Evolutionary conservation across 2,113 vertebrate genomes (phyloP), one percentile per base, ranked within the genome.

Genomic region (Dromas ardeola): DNA sequence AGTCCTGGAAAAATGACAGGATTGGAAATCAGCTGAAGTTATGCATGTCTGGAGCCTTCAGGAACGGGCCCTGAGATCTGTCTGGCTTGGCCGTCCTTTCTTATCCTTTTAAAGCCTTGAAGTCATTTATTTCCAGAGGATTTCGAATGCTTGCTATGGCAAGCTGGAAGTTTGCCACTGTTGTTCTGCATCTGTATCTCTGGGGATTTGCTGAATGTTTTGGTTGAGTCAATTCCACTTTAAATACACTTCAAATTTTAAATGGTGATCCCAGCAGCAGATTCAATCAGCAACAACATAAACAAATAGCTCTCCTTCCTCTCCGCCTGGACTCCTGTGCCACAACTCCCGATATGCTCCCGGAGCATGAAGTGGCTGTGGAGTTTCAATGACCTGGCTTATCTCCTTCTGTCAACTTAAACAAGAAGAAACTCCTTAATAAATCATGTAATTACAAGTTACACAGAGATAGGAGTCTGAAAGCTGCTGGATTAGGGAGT

Each of bases 141-240:
- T 96, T 95, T 94, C 82, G 62, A 80, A 93, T 0, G 45, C 87
- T 58, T 80, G 84, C 78, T 85, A 13, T 78, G 79, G 40, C 62
- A 96, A 79, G 67, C 71, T 97, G 93, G 94, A 95, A 93, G 50
- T 77, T 90, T 95, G 96, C 91, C 95, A 90, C 81, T 59, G 81
- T 94, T 97, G 85, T 94, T 93, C 86, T 94, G 47, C 76, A 65
- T 94, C 86, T 69, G 15, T 93, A 40, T 92, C 78, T 91, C 70
- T 84, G 81, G 58, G 77, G 94, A 81, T 95, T 95, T 93, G 78
- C 58, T 89, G 73, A 47, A 82, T 95, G 93, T 93, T 96, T 96
- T 95, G 67, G 58, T 95, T 97, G 95, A 97, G 81, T 90, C 66
- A 71, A 43, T 85, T 95, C 78, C 81, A 82, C 74, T 95, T 96